phyloP scores from a whole-genome alignment of 2,797 vertebrate species.

The Hyperoplus immaculatus region DNA sequence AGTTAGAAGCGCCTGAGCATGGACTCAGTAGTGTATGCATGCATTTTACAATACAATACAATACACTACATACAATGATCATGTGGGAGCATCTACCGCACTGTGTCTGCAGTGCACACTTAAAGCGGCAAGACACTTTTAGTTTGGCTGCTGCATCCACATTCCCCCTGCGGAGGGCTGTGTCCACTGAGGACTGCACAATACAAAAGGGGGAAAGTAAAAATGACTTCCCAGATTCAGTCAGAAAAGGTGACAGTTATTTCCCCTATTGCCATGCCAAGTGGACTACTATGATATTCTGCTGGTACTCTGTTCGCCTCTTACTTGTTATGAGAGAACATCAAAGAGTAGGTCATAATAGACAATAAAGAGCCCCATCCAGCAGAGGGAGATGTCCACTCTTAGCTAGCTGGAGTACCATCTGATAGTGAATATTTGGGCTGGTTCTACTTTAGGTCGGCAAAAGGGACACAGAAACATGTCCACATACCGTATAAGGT shows the following conservation, averaged over 20 bases:
- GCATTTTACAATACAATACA: conserved; percentile 12
- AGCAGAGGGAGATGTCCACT: conserved; percentile 72
- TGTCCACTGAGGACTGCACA: conserved; percentile 31
- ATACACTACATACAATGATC: not conserved
- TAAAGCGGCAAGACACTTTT: conserved; percentile 46
- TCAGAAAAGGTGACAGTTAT: conserved; percentile 39
- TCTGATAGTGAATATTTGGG: conserved; percentile 12
- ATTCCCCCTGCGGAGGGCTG: conserved; percentile 43
- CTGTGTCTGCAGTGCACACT: conserved; percentile 51
- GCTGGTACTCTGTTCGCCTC: conserved; percentile 25
- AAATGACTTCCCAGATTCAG: conserved; percentile 22
- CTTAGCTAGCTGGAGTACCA: conserved; percentile 16
- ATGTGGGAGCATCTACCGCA: conserved; percentile 31
- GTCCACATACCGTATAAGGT: not conserved
- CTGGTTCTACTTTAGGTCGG: conserved; percentile 12
- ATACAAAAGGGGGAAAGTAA: conserved; percentile 22
- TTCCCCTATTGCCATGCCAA: conserved; percentile 17
- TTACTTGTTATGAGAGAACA: conserved; percentile 29
- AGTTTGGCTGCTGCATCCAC: conserved; percentile 46
- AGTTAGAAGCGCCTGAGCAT: conserved; percentile 6
- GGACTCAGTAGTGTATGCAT: not conserved
- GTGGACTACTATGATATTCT: conserved; percentile 38
- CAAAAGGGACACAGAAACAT: conserved; percentile 10
- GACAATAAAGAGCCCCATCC: conserved; percentile 58
- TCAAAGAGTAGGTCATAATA: conserved; percentile 29